Evolutionary conservation across 2,888 invertebrate species (phyloP), one percentile per base, ranked within the genome.

Genomic region (Crematogaster levior): DNA sequence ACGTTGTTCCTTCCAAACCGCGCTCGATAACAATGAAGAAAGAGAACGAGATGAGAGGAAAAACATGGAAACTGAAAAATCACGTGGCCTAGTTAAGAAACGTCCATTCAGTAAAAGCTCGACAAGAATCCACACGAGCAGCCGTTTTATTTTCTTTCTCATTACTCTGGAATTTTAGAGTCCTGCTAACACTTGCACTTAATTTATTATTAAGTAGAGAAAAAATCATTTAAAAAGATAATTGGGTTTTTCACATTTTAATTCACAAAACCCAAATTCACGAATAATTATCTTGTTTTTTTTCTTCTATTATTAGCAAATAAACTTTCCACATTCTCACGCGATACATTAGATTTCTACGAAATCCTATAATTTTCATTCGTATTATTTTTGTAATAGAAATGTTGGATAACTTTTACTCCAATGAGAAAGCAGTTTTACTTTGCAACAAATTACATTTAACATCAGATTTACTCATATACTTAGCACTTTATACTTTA

Each of bases 41-140:
- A n/a, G 40, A 51, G 37, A 77, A 48, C 9, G 12, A 48, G 30
- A 60, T 18, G 21, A 73, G 79, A 56, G 43, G 56, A 58, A 68
- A 68, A 81, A 68, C 72, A 79, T 65, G 43, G 43, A 74, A 84
- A 77, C 68, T 61, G 68, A 61, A 58, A 63, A 82, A 68, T 58
- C 53, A 79, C 61, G 60, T 79, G 63, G 74, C 24, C 46, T 21
- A 60, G 65, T 75, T 70, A 51, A 74, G 82, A 86, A 86, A 80
- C 73, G 70, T 68, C 73, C 74, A 81, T 83, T 79, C 58, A 34
- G 56, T 82, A 84, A 72, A 72, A 82, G 84, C 79, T 72, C 81
- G 81, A 81, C 81, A 77, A 77, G 75, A 77, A 77, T 66, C 43
- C 51, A 21, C 66, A 37, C 37, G 21, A 43, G 40, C 68, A 51